Evolutionary conservation across 2,888 invertebrate species (phyloP).

Genomic region (Rhagonycha fulva): DNA sequence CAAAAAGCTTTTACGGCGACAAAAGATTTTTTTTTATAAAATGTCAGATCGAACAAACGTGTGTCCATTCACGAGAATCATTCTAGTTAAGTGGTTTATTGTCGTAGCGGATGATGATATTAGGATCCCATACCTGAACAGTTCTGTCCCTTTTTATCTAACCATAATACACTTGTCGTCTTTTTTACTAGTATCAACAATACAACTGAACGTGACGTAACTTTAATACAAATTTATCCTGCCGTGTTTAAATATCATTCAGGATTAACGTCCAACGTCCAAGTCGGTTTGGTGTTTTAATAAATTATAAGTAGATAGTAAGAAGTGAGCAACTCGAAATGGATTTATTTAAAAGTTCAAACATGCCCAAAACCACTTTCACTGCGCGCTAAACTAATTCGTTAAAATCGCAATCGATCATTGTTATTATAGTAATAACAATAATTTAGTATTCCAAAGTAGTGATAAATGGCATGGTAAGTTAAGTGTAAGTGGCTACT

Average conservation of each 20-base stretch:
- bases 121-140: slow-evolving; percentile 38
- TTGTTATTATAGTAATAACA: not conserved
- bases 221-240: slow-evolving; percentile 32
- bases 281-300: slow-evolving; percentile 27
- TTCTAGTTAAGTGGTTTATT: slow-evolving; percentile 57
- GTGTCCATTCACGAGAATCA: slow-evolving; percentile 55
- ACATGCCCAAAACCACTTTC: not conserved
- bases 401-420: not conserved
- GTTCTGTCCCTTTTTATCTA: slow-evolving; percentile 15
- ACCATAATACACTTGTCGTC: slow-evolving; percentile 14
- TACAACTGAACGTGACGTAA: slow-evolving; percentile 16
- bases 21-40: slow-evolving; percentile 51
- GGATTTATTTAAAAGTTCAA: not conserved
- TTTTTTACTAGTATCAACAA: slow-evolving; percentile 15
- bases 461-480: slow-evolving; percentile 16
- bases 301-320: not conserved
- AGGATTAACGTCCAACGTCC: slow-evolving; percentile 53
- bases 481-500: slow-evolving; percentile 27
- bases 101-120: slow-evolving; percentile 49
- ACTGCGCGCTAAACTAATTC: not conserved
- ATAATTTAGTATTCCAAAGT: not conserved
- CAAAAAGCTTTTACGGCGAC: slow-evolving; percentile 58
- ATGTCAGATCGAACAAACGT: slow-evolving; percentile 53
- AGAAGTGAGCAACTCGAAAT: not conserved
- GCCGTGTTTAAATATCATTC: slow-evolving; percentile 50